Percentiles rank a stretch among this genome's conserved stretches.
phyloP scores from a whole-genome alignment of 2,888 invertebrate species.

The Ophion obscuratus region DNA sequence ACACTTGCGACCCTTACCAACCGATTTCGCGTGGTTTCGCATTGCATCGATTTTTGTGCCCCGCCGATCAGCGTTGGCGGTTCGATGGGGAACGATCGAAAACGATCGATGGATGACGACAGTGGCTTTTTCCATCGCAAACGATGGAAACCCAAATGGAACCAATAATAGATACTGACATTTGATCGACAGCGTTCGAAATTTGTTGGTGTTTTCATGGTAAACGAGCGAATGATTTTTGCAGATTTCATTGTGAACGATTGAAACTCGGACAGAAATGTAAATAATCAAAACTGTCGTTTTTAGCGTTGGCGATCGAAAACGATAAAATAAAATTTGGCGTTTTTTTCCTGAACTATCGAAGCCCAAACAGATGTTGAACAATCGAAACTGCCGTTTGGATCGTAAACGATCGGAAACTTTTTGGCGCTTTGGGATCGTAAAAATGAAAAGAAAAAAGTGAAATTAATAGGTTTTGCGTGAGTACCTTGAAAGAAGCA shows the following conservation, averaged over 20 bases:
- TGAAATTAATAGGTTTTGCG: slow-evolving; percentile 14
- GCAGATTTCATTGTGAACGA: background rate
- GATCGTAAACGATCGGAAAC: background rate
- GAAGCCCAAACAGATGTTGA: too few relatives aligned
- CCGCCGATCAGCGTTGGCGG: background rate
- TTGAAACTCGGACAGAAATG: background rate
- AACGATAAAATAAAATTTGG: background rate
- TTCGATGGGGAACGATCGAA: background rate
- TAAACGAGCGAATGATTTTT: too few relatives aligned
- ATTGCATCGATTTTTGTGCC: background rate
- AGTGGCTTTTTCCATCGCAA: background rate
- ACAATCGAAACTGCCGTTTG: background rate
- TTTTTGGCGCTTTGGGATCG: background rate
- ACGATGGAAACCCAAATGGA: background rate
- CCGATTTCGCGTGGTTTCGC: background rate
- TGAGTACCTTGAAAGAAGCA: slow-evolving; percentile 79
- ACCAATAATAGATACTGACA: too few relatives aligned
- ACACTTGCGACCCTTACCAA: background rate
- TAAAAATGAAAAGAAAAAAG: background rate
- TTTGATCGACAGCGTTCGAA: too few relatives aligned
- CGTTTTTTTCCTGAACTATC: background rate
- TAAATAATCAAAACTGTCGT: too few relatives aligned
- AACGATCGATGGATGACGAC: background rate
- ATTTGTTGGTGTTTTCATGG: too few relatives aligned
- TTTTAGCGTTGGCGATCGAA: too few relatives aligned